phyloP scores from a whole-genome alignment of 2,113 vertebrate species.

The Sceloporus tristichus region DNA sequence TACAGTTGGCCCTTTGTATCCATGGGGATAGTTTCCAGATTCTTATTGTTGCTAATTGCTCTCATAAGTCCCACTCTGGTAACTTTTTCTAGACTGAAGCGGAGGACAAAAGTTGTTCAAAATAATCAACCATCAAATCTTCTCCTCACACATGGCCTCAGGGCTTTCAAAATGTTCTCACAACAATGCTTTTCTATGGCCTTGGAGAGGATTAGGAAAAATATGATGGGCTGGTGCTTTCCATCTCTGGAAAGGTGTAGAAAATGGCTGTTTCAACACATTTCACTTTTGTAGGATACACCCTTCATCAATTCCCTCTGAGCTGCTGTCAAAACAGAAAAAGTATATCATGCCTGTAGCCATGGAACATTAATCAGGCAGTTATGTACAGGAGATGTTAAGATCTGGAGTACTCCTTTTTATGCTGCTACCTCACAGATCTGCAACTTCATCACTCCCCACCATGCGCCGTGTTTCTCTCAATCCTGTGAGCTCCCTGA shows the following conservation, averaged over 20 bases:
- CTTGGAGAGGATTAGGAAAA: background rate
- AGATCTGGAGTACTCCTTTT: background rate
- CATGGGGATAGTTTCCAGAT: too few species aligned
- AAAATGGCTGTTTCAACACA: background rate
- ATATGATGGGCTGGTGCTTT: background rate
- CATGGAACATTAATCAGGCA: conserved; percentile 34
- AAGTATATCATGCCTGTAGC: conserved; percentile 42
- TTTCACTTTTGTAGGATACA: background rate
- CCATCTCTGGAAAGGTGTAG: background rate
- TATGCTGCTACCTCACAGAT: background rate
- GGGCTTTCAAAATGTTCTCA: background rate
- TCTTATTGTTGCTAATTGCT: background rate
- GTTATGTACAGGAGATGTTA: background rate
- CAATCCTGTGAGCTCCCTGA: background rate
- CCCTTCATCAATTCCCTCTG: conserved; percentile 38
- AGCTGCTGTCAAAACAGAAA: conserved; percentile 34
- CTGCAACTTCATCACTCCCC: too few species aligned
- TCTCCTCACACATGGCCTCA: background rate
- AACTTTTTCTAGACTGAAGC: background rate
- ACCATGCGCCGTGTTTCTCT: background rate
- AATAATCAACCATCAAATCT: background rate
- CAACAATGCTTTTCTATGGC: background rate
- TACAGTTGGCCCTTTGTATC: too few species aligned
- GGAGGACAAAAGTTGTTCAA: background rate
- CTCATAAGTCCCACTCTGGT: background rate